phyloP scores from a whole-genome alignment of 1,140 invertebrate species.

The Ladona fulva region DNA sequence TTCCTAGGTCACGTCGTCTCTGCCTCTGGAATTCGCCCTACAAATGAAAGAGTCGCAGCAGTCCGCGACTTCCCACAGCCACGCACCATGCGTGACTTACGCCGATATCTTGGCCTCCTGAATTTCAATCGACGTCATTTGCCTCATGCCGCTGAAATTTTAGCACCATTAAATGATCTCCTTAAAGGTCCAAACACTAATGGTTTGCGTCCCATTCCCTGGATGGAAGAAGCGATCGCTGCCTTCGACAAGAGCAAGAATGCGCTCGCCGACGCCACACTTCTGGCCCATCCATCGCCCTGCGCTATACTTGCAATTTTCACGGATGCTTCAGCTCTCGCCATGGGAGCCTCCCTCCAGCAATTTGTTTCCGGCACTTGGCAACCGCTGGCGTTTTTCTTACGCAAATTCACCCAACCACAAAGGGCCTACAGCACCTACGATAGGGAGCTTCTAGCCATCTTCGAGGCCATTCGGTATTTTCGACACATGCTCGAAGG shows the following conservation, averaged over 20 bases:
- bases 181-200: conserved; percentile 23
- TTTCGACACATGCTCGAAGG: conserved; percentile 38
- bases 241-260: background rate
- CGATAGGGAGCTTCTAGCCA: conserved; percentile 38
- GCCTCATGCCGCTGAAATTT: conserved; percentile 26
- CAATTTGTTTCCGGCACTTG: conserved; percentile 25
- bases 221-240: conserved; percentile 21
- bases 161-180: conserved; percentile 25
- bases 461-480: conserved; percentile 35
- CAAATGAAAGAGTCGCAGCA: conserved; percentile 25
- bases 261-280: conserved; percentile 2
- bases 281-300: conserved; percentile 15
- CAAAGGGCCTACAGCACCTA: conserved; percentile 32
- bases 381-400: too few relatives aligned
- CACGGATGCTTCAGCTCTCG: conserved; percentile 33
- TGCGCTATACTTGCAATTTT: conserved; percentile 15
- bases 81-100: conserved; percentile 25
- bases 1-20: conserved; percentile 26
- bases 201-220: conserved; percentile 25
- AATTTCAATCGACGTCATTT: conserved; percentile 31
- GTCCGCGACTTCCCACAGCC: conserved; percentile 25
- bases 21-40: conserved; percentile 23
- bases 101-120: conserved; percentile 31
- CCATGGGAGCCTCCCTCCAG: conserved; percentile 33
- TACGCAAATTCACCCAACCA: conserved; percentile 23